A percentile compares a stretch with the other conserved stretches of the same genome.
Conservation (phyloP, 2,797 vertebrate species). For the Propithecus deckenii region DNA sequence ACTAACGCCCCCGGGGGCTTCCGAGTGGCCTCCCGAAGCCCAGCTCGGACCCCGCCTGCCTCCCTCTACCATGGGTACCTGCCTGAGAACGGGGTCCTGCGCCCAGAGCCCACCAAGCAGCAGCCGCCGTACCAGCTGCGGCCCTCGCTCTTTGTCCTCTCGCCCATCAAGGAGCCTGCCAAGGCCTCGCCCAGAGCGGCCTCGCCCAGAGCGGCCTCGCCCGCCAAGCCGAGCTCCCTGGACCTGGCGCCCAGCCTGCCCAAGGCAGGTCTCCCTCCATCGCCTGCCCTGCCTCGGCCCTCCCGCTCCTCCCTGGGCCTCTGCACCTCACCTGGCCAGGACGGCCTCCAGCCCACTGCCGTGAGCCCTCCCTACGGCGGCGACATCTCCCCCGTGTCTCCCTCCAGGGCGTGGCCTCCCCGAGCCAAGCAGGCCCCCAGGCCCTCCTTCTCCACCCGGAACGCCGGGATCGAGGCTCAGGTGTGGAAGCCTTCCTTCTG, state of each 20-base stretch:
- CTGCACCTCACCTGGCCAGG: conserved; percentile 75
- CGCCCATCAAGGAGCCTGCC: conserved; percentile 90
- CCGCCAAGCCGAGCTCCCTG: conserved; percentile 85
- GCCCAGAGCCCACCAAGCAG: conserved; percentile 92
- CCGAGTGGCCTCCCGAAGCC: conserved; percentile 88
- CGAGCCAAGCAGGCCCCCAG: conserved; percentile 91
- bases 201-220: conserved; percentile 88
- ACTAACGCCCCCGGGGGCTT: conserved; percentile 91
- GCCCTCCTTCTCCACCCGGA: conserved; percentile 95
- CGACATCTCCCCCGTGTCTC: conserved; percentile 86
- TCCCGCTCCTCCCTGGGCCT: conserved; percentile 79
- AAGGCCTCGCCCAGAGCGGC: conserved; percentile 84
- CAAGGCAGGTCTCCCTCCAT: conserved; percentile 80
- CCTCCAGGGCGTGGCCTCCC: conserved; percentile 89
- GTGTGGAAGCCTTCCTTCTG: conserved; percentile 98
- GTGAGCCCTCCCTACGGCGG: conserved; percentile 66
- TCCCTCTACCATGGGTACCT: conserved; percentile 86
- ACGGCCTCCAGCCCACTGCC: conserved; percentile 64
- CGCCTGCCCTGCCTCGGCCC: conserved; percentile 85
- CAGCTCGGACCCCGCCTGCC: conserved; percentile 86
- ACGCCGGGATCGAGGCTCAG: conserved; percentile 94
- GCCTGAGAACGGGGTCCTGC: conserved; percentile 91
- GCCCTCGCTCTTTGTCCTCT: conserved; percentile 94
- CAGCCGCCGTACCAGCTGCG: conserved; percentile 94
- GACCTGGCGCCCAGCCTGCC: conserved; percentile 88